These are phyloP conservation scores for Oplegnathus fasciatus DNA, from an alignment of 2,113 vertebrate genomes.

Conservation along the genomic window DNA sequence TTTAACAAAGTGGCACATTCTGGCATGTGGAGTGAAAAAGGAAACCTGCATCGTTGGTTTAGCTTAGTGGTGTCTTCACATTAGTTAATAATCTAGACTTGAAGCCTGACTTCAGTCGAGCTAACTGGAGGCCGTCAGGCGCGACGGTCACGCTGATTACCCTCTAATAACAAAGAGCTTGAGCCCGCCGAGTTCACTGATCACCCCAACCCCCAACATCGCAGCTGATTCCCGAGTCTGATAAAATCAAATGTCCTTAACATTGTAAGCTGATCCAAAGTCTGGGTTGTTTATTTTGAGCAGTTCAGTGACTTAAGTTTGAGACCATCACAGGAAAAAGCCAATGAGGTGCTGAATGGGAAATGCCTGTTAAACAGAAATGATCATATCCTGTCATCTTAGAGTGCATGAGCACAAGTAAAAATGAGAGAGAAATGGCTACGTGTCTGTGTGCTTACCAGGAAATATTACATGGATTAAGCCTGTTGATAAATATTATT, in stretches of 20 bases:
- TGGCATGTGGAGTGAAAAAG: neutral
- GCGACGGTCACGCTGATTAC: slow-evolving; percentile 32
- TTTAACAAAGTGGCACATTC: neutral
- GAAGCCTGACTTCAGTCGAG: slow-evolving; percentile 18
- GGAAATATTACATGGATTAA: slow-evolving; percentile 1
- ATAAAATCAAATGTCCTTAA: slow-evolving; percentile 38
- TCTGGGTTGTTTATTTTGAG: slow-evolving; percentile 38
- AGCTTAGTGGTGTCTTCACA: neutral
- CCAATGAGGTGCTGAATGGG: slow-evolving; percentile 18
- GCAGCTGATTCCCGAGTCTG: slow-evolving; percentile 11
- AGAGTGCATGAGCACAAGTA: neutral
- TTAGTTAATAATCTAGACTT: neutral
- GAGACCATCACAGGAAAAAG: slow-evolving; percentile 33
- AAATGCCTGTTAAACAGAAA: slow-evolving; percentile 28
- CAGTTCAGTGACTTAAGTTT: slow-evolving; percentile 5
- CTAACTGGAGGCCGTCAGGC: slow-evolving; percentile 29
- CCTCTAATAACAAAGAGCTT: slow-evolving; percentile 39
- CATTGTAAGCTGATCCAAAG: slow-evolving; percentile 9
- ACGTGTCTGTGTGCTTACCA: neutral
- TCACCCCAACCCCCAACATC: neutral
- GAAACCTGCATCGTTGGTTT: neutral
- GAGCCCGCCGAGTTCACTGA: slow-evolving; percentile 16
- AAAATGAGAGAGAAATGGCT: neutral
- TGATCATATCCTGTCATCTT: slow-evolving; percentile 11
- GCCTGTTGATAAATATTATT: neutral